Conservation (phyloP, 2,113 vertebrate species). For the Elanus axillaris region DNA sequence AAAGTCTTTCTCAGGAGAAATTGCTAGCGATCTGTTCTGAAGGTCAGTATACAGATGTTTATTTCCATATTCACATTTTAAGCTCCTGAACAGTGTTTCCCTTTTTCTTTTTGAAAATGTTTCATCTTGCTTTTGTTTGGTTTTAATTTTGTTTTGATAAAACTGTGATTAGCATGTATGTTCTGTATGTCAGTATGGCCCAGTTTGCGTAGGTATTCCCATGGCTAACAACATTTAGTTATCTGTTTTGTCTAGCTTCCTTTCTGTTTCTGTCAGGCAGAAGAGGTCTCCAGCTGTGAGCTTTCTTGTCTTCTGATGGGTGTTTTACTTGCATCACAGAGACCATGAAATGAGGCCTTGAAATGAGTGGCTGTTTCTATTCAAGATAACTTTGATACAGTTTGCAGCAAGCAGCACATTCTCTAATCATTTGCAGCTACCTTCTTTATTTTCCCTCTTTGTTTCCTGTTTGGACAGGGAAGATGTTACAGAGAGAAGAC, state of each 20-base stretch:
- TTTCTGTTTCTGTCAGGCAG: not conserved
- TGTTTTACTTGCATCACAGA: not conserved
- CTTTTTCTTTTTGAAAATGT: not conserved
- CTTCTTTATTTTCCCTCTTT: not conserved
- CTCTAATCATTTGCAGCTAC: not conserved
- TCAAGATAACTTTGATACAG: not conserved
- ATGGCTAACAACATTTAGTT: not conserved
- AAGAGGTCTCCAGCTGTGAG: not conserved
- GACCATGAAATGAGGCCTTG: not conserved
- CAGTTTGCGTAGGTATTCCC: not conserved
- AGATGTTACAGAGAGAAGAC: not conserved
- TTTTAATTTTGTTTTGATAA: not conserved
- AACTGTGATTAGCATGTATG: too few species aligned
- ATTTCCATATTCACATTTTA: not conserved
- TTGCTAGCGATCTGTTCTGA: not conserved
- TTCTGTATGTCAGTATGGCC: not conserved
- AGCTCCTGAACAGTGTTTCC: not conserved
- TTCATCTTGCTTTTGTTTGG: not conserved
- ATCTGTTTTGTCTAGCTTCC: not conserved
- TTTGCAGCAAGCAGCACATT: not conserved
- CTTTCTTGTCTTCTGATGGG: not conserved
- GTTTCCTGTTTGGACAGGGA: not conserved
- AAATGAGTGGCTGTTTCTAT: not conserved
- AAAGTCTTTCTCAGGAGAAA: not conserved
- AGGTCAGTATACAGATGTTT: not conserved